phyloP scores from a whole-genome alignment of 2,888 invertebrate species.

The Pyrrhia umbra region DNA sequence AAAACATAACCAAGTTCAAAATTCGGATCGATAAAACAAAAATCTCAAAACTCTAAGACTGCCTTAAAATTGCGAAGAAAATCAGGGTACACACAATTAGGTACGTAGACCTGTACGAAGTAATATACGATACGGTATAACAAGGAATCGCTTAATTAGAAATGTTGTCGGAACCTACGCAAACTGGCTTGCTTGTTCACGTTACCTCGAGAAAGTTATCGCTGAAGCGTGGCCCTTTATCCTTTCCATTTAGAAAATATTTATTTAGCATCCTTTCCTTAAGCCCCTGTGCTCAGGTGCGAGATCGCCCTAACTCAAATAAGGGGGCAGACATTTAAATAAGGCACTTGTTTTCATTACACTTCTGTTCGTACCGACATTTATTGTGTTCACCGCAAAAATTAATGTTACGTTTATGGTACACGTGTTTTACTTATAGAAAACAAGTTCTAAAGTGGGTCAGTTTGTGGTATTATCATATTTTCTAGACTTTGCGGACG shows the following conservation, averaged over 20 bases:
- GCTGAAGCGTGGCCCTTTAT: conserved; percentile 84
- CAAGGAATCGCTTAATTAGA: conserved; percentile 81
- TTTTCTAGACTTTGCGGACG: conserved; percentile 6
- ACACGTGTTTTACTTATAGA: conserved; percentile 35
- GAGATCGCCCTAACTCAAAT: conserved; percentile 86
- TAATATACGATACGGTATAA: conserved; percentile 65
- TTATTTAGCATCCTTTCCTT: conserved; percentile 88
- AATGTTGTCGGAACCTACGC: conserved; percentile 79
- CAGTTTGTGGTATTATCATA: conserved; percentile 17
- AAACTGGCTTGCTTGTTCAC: conserved; percentile 80
- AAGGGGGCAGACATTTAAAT: conserved; percentile 84
- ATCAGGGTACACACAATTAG: conserved; percentile 57
- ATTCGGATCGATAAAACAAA: conserved; percentile 43
- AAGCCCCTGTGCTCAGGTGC: conserved; percentile 86
- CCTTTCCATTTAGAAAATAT: conserved; percentile 87
- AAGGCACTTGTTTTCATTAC: conserved; percentile 83
- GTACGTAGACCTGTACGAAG: conserved; percentile 45
- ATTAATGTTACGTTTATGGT: conserved; percentile 52
- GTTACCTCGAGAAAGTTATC: conserved; percentile 82
- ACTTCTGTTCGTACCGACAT: conserved; percentile 66
- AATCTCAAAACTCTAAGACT: conserved; percentile 31
- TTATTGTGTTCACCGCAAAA: conserved; percentile 63
- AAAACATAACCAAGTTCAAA: conserved; percentile 34
- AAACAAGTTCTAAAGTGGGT: conserved; percentile 18
- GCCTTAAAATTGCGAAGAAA: conserved; percentile 46